phyloP scores from a whole-genome alignment of 64 coral and sea anemone species.

The Actinia equina region DNA sequence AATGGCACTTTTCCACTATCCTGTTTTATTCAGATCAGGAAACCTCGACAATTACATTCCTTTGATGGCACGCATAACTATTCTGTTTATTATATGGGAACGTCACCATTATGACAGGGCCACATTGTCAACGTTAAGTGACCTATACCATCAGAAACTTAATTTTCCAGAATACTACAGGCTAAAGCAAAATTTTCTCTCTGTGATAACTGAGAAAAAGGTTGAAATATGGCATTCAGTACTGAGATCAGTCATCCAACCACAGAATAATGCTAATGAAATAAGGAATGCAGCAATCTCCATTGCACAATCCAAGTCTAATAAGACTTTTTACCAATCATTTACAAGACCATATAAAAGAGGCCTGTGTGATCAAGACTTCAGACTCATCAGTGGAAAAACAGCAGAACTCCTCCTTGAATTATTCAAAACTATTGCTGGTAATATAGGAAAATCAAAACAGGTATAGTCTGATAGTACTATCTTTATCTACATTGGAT shows the following conservation, averaged over 20 bases:
- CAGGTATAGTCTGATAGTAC: background rate
- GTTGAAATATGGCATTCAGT: constrained; percentile 70
- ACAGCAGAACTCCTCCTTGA: constrained; percentile 36
- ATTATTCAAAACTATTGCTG: constrained; percentile 19
- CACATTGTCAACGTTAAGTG: constrained; percentile 62
- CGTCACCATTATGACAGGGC: constrained; percentile 61
- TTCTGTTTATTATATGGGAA: constrained; percentile 67
- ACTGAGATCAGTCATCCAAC: constrained; percentile 15
- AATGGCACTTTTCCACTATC: constrained; percentile 55
- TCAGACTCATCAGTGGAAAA: constrained; percentile 24
- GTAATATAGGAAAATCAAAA: constrained; percentile 54
- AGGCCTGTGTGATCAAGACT: constrained; percentile 10
- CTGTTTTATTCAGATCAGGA: constrained; percentile 39
- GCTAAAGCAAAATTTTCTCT: constrained; percentile 36
- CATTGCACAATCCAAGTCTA: constrained; percentile 20
- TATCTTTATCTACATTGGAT: background rate
- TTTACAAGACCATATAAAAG: constrained; percentile 43
- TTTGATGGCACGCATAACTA: constrained; percentile 50
- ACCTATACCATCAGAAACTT: constrained; percentile 41
- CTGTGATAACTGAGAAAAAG: constrained; percentile 59
- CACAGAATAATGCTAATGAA: constrained; percentile 34
- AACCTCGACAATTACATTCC: constrained; percentile 34
- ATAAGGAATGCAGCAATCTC: constrained; percentile 51
- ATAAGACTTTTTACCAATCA: constrained; percentile 11
- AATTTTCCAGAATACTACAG: constrained; percentile 51